These are phyloP conservation scores for Labia minor DNA, from an alignment of 2,888 invertebrate genomes.

Conservation along the genomic window DNA sequence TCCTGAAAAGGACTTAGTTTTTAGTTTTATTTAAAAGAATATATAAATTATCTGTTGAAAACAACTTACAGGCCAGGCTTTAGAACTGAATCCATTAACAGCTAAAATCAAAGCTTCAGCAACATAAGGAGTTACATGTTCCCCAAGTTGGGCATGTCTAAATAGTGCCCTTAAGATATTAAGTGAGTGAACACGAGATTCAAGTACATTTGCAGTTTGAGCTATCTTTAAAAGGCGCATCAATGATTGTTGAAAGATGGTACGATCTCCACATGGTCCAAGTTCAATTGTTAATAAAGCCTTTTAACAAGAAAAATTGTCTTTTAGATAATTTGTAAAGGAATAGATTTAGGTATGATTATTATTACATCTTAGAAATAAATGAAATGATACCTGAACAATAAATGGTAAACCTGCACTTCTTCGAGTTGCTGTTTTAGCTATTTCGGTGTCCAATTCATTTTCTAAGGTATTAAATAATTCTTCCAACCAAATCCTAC, in stretches of 20 bases:
- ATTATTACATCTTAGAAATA: not conserved
- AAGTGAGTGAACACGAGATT: slow-evolving; percentile 63
- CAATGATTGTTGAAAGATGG: slow-evolving; percentile 50
- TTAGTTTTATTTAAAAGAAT: too few relatives aligned
- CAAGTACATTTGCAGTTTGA: slow-evolving; percentile 29
- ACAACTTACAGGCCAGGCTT: slow-evolving; percentile 63
- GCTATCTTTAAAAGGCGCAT: slow-evolving; percentile 41
- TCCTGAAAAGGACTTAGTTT: slow-evolving; percentile 42
- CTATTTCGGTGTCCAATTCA: slow-evolving; percentile 32
- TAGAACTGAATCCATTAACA: slow-evolving; percentile 59
- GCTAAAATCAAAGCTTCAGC: slow-evolving; percentile 59
- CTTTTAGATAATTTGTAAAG: not conserved
- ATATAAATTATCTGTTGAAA: too few relatives aligned
- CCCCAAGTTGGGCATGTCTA: slow-evolving; percentile 63
- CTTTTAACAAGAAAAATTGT: slow-evolving; percentile 38
- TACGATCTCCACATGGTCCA: slow-evolving; percentile 43
- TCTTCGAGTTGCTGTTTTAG: slow-evolving; percentile 68
- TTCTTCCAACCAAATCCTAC: slow-evolving; percentile 53
- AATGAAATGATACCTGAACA: slow-evolving; percentile 50
- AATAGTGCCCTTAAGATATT: slow-evolving; percentile 77
- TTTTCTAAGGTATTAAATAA: slow-evolving; percentile 45
- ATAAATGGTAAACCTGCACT: slow-evolving; percentile 93
- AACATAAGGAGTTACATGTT: slow-evolving; percentile 56
- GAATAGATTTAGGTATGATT: too few relatives aligned
- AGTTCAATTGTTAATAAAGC: slow-evolving; percentile 67